Evolutionary conservation across 53 echinoderm and acorn worm genomes (phyloP).

Genomic region (Henricia sp.): DNA sequence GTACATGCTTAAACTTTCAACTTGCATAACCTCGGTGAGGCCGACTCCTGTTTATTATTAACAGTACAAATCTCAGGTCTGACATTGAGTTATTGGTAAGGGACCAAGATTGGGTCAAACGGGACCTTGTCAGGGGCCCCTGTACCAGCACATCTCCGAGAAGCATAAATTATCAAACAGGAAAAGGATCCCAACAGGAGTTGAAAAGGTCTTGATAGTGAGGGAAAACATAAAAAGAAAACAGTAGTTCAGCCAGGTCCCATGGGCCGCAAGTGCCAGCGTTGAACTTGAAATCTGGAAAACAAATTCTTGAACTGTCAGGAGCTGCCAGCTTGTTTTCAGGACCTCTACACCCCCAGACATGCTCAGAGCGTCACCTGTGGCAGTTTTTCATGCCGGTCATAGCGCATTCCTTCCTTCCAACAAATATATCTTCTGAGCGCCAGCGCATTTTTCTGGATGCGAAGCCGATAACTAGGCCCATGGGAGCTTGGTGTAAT

Average conservation of each 20-base stretch:
- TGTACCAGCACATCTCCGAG: neutral
- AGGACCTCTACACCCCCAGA: slow-evolving; percentile 32
- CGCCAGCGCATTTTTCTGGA: slow-evolving; percentile 1
- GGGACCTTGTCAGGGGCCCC: neutral
- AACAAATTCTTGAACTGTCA: slow-evolving; percentile 46
- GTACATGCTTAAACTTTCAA: neutral
- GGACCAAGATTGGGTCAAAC: slow-evolving; percentile 37
- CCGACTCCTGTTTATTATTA: slow-evolving; percentile 41
- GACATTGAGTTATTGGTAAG: slow-evolving; percentile 43
- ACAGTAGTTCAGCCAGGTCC: slow-evolving; percentile 9
- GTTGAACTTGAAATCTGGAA: slow-evolving; percentile 48
- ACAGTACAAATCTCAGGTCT: slow-evolving; percentile 4
- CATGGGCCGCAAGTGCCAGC: neutral
- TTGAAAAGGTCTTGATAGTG: slow-evolving; percentile 53
- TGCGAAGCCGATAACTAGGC: slow-evolving; percentile 21
- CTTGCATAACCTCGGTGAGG: slow-evolving; percentile 42
- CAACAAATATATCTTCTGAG: neutral
- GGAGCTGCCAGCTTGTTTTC: slow-evolving; percentile 11
- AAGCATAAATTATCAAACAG: slow-evolving; percentile 28
- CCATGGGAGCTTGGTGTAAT: neutral
- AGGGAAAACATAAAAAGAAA: slow-evolving; percentile 10
- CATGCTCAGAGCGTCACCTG: slow-evolving; percentile 36
- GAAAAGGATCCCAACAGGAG: slow-evolving; percentile 23
- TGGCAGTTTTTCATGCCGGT: slow-evolving; percentile 46
- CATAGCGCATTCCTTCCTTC: neutral